These are phyloP conservation scores for Leptinotarsa undecemlineata DNA, from an alignment of 1,140 invertebrate species.

Conservation along the genomic window DNA sequence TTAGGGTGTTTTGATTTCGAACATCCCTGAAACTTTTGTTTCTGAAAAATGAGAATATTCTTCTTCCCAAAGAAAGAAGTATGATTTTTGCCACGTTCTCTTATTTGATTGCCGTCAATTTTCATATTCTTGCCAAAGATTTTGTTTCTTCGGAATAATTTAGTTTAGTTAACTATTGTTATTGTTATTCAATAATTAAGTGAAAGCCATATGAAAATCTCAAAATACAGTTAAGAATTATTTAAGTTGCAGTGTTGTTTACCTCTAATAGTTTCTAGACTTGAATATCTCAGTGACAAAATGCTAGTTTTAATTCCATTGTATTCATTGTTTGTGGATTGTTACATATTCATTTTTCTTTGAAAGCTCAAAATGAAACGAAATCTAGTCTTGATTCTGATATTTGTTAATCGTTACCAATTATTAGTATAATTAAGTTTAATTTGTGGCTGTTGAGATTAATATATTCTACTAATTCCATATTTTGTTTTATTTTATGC, in stretches of 20 bases:
- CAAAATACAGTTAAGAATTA: not conserved
- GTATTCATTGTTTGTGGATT: constrained; percentile 11
- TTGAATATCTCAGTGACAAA: not conserved
- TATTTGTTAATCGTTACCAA: constrained; percentile 16
- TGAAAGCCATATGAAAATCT: not conserved
- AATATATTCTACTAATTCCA: constrained; percentile 37
- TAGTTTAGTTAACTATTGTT: not conserved
- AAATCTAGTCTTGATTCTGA: constrained; percentile 20
- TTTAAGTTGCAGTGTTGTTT: not conserved
- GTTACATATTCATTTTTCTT: not conserved
- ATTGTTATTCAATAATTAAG: not conserved
- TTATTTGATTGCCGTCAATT: too few relatives aligned
- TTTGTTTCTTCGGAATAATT: constrained; percentile 7
- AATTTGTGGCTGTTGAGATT: constrained; percentile 28
- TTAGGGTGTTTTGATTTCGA: too few relatives aligned
- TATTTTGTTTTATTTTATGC: constrained; percentile 33
- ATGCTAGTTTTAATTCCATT: not conserved
- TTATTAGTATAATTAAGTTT: constrained; percentile 8
- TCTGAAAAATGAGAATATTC: too few relatives aligned
- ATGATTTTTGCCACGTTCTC: too few relatives aligned
- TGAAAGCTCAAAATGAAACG: constrained; percentile 7
- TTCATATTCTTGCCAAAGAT: too few relatives aligned
- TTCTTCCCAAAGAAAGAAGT: too few relatives aligned
- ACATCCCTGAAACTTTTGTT: too few relatives aligned
- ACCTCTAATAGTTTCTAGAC: not conserved